These are phyloP conservation scores for Hydraecia micacea DNA, from an alignment of 2,888 invertebrate species.

Conservation along the genomic window DNA sequence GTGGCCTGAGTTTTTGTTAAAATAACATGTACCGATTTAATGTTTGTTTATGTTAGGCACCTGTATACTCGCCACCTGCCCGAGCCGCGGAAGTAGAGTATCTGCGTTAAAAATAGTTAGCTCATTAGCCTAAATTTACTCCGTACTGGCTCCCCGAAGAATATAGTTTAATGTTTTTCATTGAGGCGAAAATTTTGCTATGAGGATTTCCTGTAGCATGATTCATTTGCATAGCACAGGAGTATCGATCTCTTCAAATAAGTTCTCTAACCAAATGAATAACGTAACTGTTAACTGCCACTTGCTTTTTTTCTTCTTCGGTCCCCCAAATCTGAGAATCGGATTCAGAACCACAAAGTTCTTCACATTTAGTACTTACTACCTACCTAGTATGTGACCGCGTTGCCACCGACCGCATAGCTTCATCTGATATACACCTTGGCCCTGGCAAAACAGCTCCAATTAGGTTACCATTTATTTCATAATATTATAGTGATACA, in stretches of 20 bases:
- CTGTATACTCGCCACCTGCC: constrained; percentile 70
- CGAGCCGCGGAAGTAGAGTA: constrained; percentile 67
- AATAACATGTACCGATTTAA: constrained; percentile 66
- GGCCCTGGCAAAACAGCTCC: neutral
- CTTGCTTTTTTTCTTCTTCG: neutral
- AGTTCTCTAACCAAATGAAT: neutral
- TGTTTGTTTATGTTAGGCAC: constrained; percentile 75
- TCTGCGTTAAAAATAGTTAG: constrained; percentile 74
- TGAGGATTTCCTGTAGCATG: constrained; percentile 36
- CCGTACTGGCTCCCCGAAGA: constrained; percentile 43
- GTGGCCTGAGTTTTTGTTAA: constrained; percentile 60
- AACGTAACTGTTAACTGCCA: neutral
- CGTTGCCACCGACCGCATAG: neutral
- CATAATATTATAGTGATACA: neutral
- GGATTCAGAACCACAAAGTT: neutral
- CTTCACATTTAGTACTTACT: neutral
- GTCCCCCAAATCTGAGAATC: neutral
- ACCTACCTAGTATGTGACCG: neutral
- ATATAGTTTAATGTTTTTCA: constrained; percentile 46
- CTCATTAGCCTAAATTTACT: constrained; percentile 75
- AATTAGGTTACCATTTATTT: constrained; percentile 19
- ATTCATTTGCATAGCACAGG: constrained; percentile 15
- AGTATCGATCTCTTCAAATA: constrained; percentile 11
- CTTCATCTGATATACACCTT: constrained; percentile 23
- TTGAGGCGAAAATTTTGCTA: constrained; percentile 35